Evolutionary conservation across 1,140 invertebrate genomes (phyloP), one percentile per base, ranked within the genome.

Genomic region (Cecropterus lyciades): DNA sequence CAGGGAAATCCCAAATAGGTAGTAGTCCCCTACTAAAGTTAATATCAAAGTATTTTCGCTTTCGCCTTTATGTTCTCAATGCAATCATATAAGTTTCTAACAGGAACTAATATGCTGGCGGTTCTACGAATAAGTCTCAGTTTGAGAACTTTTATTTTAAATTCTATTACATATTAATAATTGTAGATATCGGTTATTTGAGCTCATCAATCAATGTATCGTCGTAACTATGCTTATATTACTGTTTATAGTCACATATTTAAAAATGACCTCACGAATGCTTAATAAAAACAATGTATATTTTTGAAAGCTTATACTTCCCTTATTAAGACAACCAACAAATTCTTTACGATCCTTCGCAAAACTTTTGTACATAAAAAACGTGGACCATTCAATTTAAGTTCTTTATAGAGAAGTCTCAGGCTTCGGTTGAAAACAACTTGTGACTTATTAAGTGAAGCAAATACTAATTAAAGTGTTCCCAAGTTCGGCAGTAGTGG

Each of bases 1-100:
- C 82, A 84, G 77, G 81, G 72, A 88, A 88, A 89, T 91, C 85
- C 78, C 80, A 75, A 84, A 87, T 85, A 82, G 85, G 70, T 89
- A 84, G 83, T 87, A 85, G 77, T 75, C n/a, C 78, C 70, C 60
- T 72, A 72, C 77, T 81, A 73, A 79, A 80, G 76, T 79, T 91
- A 87, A 88, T 89, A 84, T 75, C 73, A 76, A 57, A 75, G 65
- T 80, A 77, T 80, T 75, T 79, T 79, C 70, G 72, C 75, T 80
- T 80, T 72, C 72, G 69, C 72, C 73, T 77, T 77, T 69, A 74
- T 69, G 69, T 65, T 71, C 63, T 53, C 65, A 67, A 66, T 60
- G 65, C 73, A 75, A 77, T 77, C 69, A 63, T 62, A 62, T 40
- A 11, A 62, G 17, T 7, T 13, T 42, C 59, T 62, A 49, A 60